Conservation (phyloP, 1,140 invertebrate genomes). For the Drosophila suzukii region DNA sequence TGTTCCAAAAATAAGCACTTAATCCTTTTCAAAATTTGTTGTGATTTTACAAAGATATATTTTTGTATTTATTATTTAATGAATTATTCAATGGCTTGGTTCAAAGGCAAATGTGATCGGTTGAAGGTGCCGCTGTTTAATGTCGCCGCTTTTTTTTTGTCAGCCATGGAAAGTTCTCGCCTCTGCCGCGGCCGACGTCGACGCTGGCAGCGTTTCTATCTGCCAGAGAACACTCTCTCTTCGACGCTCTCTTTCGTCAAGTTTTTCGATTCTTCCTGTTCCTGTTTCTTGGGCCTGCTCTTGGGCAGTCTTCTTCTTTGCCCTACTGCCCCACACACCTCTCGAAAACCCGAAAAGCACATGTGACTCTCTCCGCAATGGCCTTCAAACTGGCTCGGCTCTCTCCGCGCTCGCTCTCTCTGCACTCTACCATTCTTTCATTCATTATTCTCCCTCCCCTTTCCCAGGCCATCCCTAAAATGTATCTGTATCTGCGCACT, state of each 20-base stretch:
- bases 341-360: slow-evolving; percentile 19
- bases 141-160: slow-evolving; percentile 65
- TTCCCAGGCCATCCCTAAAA: slow-evolving; percentile 27
- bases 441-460: slow-evolving; percentile 59
- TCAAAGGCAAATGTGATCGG: slow-evolving; percentile 62
- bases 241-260: slow-evolving; percentile 57
- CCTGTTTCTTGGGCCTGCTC: slow-evolving; percentile 61
- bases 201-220: slow-evolving; percentile 50
- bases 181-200: slow-evolving; percentile 30
- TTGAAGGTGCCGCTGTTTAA: slow-evolving; percentile 79
- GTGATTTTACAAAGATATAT: background rate
- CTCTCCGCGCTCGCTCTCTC: slow-evolving; percentile 24
- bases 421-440: slow-evolving; percentile 60
- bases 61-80: slow-evolving; percentile 12
- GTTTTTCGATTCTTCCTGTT: slow-evolving; percentile 78
- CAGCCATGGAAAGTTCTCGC: slow-evolving; percentile 73
- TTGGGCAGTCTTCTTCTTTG: slow-evolving; percentile 46
- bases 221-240: slow-evolving; percentile 34
- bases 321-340: slow-evolving; percentile 79
- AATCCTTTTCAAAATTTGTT: background rate
- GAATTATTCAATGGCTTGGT: slow-evolving; percentile 5
- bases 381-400: slow-evolving; percentile 49
- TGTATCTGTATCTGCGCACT: slow-evolving; percentile 39
- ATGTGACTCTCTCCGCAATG: slow-evolving; percentile 38
- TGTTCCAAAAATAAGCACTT: background rate